Evolutionary conservation across 1,140 invertebrate genomes (phyloP).

Genomic region (Lordiphosa stackelbergi): DNA sequence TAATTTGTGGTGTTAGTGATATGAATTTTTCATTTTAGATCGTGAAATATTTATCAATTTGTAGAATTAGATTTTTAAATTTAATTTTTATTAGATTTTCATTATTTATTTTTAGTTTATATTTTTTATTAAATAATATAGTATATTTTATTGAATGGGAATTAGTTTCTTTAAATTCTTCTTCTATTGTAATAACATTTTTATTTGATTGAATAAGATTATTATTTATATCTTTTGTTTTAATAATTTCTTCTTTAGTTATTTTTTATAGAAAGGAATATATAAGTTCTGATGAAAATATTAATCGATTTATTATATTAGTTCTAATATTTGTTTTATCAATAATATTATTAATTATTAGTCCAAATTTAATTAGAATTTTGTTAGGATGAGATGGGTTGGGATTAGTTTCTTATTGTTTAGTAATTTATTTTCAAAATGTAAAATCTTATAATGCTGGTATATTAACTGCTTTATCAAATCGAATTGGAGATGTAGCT

Average conservation of each 20-base stretch:
- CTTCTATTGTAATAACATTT: constrained; percentile 78
- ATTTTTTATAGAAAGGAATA: constrained; percentile 79
- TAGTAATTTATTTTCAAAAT: constrained; percentile 83
- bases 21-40: constrained; percentile 77
- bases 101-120: constrained; percentile 45
- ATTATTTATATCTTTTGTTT: constrained; percentile 80
- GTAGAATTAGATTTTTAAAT: constrained; percentile 67
- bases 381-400: constrained; percentile 84
- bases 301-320: constrained; percentile 80
- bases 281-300: constrained; percentile 77
- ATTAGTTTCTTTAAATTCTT: constrained; percentile 4
- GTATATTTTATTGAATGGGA: constrained; percentile 6
- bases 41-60: constrained; percentile 76
- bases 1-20: constrained; percentile 81
- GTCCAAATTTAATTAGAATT: constrained; percentile 83
- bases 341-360: constrained; percentile 84
- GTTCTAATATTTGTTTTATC: constrained; percentile 82
- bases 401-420: constrained; percentile 82
- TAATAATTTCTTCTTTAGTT: constrained; percentile 80
- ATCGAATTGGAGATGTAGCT: constrained; percentile 81
- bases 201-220: constrained; percentile 81
- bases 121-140: constrained; percentile 7
- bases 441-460: constrained; percentile 80
- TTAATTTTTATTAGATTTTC: constrained; percentile 66
- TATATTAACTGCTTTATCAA: constrained; percentile 81